Conservation (phyloP, 2,888 invertebrate species). For the Hydroisotoma schaefferi region DNA sequence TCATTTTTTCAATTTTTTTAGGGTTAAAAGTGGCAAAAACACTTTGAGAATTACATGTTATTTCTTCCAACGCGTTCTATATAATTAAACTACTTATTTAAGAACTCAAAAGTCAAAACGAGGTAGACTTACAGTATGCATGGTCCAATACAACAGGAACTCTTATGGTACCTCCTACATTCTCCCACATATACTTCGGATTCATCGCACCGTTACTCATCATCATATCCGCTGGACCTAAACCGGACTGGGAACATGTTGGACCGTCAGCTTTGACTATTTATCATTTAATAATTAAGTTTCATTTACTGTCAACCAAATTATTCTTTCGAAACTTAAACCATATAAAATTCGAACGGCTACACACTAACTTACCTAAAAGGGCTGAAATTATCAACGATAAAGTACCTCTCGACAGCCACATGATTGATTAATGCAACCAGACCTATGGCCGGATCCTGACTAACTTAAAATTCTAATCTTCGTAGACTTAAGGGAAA, state of each 20-base stretch:
- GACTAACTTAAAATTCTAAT: no score
- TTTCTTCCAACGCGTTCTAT: no score
- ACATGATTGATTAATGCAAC: no score
- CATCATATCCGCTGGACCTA: conserved; percentile 34
- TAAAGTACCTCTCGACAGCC: not conserved
- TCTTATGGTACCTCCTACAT: conserved; percentile 22
- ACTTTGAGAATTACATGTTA: no score
- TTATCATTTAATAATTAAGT: not conserved
- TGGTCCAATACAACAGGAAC: conserved; percentile 34
- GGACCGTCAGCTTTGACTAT: conserved; percentile 25
- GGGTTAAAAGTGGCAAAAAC: no score
- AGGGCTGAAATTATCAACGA: not conserved
- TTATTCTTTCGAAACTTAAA: no score
- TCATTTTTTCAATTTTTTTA: no score
- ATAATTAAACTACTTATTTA: no score
- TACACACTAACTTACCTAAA: not conserved
- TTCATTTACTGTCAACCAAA: not conserved
- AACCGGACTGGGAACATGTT: conserved; percentile 29
- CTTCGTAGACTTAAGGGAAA: no score
- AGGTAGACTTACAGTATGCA: conserved; percentile 28
- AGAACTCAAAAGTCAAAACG: no score
- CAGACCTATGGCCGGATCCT: no score
- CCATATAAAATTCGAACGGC: not conserved
- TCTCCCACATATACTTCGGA: conserved; percentile 35
- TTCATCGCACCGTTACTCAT: conserved; percentile 33